These are phyloP conservation scores for Naja naja DNA, from an alignment of 2,113 vertebrate genomes.

Conservation along the genomic window DNA sequence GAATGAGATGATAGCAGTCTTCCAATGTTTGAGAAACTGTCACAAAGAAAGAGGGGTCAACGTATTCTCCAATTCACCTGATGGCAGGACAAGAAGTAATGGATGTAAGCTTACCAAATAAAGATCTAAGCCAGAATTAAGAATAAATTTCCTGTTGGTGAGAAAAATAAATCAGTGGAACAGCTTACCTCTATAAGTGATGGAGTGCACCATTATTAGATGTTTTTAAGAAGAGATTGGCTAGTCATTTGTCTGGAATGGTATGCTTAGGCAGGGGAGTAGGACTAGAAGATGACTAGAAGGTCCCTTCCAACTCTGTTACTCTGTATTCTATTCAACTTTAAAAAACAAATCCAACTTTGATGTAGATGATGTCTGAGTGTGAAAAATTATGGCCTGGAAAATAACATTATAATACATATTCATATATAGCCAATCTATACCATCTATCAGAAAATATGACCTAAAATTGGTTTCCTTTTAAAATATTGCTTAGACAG, in stretches of 20 bases:
- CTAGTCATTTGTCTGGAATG: too few species aligned
- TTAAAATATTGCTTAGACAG: neutral
- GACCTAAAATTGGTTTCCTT: slow-evolving; percentile 25
- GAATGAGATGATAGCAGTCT: too few species aligned
- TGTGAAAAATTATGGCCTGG: slow-evolving; percentile 30
- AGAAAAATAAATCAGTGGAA: too few species aligned
- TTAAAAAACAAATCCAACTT: neutral
- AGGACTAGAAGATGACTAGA: too few species aligned
- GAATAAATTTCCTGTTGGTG: neutral
- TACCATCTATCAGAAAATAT: neutral
- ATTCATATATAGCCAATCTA: slow-evolving; percentile 33
- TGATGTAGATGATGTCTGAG: slow-evolving; percentile 10
- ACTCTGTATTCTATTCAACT: too few species aligned
- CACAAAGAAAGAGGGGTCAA: too few species aligned
- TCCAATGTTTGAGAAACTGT: too few species aligned
- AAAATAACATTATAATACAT: slow-evolving; percentile 26
- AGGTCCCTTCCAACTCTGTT: too few species aligned
- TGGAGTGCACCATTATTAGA: too few species aligned
- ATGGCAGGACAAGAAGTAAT: neutral
- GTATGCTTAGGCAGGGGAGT: too few species aligned
- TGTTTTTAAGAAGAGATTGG: too few species aligned
- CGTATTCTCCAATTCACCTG: neutral
- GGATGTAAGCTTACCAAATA: neutral
- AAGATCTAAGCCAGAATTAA: neutral
- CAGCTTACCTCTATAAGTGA: too few species aligned